These are phyloP conservation scores for Rhinatrema bivittatum DNA, from an alignment of 2,797 vertebrate species.

Conservation along the genomic window DNA sequence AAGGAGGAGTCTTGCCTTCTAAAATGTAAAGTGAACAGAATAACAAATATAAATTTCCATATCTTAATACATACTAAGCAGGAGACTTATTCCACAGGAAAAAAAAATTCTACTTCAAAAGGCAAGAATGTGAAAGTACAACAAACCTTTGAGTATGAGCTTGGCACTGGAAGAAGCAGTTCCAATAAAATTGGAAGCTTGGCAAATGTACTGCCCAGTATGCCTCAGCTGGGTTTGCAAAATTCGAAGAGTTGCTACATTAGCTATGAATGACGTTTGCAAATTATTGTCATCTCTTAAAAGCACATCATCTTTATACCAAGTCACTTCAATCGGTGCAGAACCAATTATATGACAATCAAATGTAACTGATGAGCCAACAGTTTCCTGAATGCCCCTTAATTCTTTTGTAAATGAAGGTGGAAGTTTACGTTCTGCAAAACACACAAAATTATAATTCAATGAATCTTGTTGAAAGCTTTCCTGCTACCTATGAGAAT, in stretches of 20 bases:
- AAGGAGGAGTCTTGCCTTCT: conserved; percentile 89
- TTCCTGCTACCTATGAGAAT: too few relatives aligned
- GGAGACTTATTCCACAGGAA: conserved; percentile 15
- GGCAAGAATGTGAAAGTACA: conserved; percentile 7
- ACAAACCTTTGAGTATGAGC: conserved; percentile 87
- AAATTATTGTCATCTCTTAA: conserved; percentile 65
- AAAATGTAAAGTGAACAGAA: conserved; percentile 44
- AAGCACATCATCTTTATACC: conserved; percentile 84
- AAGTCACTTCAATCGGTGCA: conserved; percentile 82
- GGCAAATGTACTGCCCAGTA: conserved; percentile 87
- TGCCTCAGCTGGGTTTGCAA: conserved; percentile 70
- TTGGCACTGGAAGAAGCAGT: conserved; percentile 87
- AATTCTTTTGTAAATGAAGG: conserved; percentile 92
- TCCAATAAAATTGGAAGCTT: conserved; percentile 87
- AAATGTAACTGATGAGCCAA: conserved; percentile 74
- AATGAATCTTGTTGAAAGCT: too few relatives aligned
- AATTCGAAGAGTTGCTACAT: conserved; percentile 80
- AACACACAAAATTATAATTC: conserved; percentile 37
- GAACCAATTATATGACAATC: conserved; percentile 90
- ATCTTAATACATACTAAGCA: neutral
- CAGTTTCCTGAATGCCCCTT: conserved; percentile 83
- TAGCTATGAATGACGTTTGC: conserved; percentile 80
- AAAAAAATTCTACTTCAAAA: neutral
- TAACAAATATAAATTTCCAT: neutral
- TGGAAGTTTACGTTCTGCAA: conserved; percentile 83